These are phyloP conservation scores for Melanchra persicariae DNA, from an alignment of 2,888 invertebrate genomes.

Conservation along the genomic window DNA sequence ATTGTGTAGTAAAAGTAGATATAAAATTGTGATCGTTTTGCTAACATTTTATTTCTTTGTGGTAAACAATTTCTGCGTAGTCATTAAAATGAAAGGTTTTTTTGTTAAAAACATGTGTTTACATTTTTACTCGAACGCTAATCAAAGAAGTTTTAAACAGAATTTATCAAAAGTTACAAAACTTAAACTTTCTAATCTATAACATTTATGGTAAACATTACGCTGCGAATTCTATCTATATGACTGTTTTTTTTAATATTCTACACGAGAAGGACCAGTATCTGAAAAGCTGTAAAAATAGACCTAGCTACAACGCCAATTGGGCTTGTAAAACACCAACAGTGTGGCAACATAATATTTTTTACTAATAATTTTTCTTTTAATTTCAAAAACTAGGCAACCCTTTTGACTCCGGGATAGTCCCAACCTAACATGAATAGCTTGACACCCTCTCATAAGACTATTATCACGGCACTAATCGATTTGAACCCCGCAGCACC, in stretches of 20 bases:
- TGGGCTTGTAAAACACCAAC: no score
- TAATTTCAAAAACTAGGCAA: no score
- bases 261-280: no score
- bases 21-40: background rate
- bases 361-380: background rate
- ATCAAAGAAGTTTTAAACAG: background rate
- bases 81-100: background rate
- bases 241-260: no score
- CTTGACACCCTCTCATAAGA: conserved; percentile 70
- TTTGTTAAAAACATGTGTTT: no score
- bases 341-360: background rate
- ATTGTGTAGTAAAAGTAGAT: background rate
- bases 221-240: no score
- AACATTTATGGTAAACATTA: no score
- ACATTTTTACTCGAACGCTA: background rate
- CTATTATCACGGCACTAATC: conserved; percentile 88
- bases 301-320: no score
- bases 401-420: conserved; percentile 6
- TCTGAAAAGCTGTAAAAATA: no score
- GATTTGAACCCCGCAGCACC: conserved; percentile 87
- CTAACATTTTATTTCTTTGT: background rate
- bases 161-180: no score
- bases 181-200: no score
- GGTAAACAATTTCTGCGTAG: background rate
- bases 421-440: conserved; percentile 40